Conservation (phyloP, 2,113 vertebrate species). For the Emberiza fucata region DNA sequence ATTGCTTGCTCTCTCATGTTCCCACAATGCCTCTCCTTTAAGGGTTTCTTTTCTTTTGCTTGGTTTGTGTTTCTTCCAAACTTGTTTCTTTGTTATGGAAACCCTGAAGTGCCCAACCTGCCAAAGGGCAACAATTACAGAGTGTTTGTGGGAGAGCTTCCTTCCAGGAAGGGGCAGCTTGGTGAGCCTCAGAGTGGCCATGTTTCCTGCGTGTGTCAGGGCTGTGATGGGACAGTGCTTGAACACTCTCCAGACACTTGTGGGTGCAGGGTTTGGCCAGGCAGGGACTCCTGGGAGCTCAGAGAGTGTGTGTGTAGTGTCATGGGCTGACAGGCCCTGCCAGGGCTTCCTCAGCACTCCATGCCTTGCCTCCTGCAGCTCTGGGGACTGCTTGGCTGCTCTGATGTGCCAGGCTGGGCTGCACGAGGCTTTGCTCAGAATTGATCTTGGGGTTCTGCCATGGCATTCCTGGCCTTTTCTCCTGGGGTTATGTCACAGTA, state of each 20-base stretch:
- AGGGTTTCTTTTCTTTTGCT: neutral
- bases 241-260: neutral
- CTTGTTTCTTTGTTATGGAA: neutral
- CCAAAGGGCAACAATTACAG: neutral
- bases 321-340: neutral
- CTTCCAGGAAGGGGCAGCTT: neutral
- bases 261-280: neutral
- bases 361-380: accelerated
- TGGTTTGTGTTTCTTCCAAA: neutral
- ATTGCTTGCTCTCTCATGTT: accelerated
- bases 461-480: neutral
- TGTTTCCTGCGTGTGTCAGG: neutral
- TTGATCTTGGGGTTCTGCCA: neutral
- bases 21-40: neutral
- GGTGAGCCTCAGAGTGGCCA: neutral
- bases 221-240: neutral
- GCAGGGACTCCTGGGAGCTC: neutral
- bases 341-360: neutral
- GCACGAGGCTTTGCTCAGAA: neutral
- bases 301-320: accelerated
- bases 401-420: neutral
- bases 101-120: neutral
- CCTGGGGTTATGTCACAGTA: neutral
- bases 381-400: neutral
- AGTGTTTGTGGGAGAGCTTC: neutral